phyloP scores from a whole-genome alignment of 2,113 vertebrate genomes.

The Callopanchax toddi region DNA sequence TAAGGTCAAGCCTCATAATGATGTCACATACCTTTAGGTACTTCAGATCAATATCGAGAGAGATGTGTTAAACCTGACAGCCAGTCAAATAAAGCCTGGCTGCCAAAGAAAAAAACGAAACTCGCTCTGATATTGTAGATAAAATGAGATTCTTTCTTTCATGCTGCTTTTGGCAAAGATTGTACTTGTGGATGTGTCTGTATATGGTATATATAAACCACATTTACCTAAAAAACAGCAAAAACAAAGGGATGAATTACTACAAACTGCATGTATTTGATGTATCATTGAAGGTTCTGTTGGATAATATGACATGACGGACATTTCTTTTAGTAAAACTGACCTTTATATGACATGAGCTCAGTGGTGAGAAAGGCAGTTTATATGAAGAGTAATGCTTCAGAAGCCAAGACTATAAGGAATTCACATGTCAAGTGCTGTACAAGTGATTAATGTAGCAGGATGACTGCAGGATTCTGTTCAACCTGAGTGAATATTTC shows the following conservation, averaged over 20 bases:
- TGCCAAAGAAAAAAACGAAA: conserved; percentile 43
- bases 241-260: not conserved
- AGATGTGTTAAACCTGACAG: conserved; percentile 70
- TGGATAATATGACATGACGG: conserved; percentile 42
- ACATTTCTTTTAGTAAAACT: conserved; percentile 52
- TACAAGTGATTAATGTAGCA: conserved; percentile 65
- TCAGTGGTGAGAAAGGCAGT: conserved; percentile 17
- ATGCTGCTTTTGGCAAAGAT: conserved; percentile 61
- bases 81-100: conserved; percentile 77
- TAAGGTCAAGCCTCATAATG: conserved; percentile 82
- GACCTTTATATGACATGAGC: conserved; percentile 52
- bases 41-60: conserved; percentile 78
- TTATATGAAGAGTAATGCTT: conserved; percentile 23
- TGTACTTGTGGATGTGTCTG: conserved; percentile 41
- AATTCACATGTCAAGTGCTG: conserved; percentile 50
- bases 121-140: conserved; percentile 70
- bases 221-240: conserved; percentile 17
- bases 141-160: conserved; percentile 64
- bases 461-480: conserved; percentile 65
- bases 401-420: conserved; percentile 39
- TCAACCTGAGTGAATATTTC: conserved; percentile 70
- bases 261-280: conserved; percentile 10
- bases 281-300: conserved; percentile 13
- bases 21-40: conserved; percentile 83
- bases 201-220: conserved; percentile 9